A percentile compares a stretch with the other conserved stretches of the same genome.
phyloP scores from a whole-genome alignment of 1,140 invertebrate species.

The Drosophila ironensis region DNA sequence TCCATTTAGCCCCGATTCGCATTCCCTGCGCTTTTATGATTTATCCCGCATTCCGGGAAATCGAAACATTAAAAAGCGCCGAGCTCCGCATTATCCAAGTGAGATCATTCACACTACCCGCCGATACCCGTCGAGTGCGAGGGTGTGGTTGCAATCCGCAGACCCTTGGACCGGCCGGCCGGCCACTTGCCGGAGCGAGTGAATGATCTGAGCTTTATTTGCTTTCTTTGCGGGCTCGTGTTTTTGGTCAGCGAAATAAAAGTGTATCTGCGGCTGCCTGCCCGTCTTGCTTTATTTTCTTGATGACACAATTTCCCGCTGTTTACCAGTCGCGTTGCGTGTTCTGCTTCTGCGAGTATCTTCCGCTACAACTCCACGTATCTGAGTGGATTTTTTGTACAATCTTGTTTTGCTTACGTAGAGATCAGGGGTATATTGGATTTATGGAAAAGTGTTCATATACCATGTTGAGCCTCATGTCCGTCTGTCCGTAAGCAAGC shows the following conservation, averaged over 20 bases:
- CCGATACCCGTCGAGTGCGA: neutral
- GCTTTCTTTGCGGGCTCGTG: conserved; percentile 52
- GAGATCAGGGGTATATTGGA: too few species aligned
- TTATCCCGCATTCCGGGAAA: conserved; percentile 61
- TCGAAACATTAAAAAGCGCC: conserved; percentile 22
- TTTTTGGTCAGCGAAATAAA: conserved; percentile 67
- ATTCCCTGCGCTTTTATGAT: conserved; percentile 57
- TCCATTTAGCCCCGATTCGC: conserved; percentile 13
- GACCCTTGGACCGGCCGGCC: neutral
- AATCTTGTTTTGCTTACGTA: conserved; percentile 19
- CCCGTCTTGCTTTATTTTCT: conserved; percentile 58
- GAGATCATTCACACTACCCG: conserved; percentile 45
- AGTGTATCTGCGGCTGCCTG: conserved; percentile 24
- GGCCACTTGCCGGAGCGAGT: conserved; percentile 23
- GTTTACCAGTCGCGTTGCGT: conserved; percentile 57
- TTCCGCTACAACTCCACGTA: conserved; percentile 47
- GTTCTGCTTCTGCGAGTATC: conserved; percentile 53
- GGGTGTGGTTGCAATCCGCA: conserved; percentile 15
- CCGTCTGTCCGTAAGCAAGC: too few species aligned
- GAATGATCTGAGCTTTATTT: conserved; percentile 53
- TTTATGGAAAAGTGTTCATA: too few species aligned
- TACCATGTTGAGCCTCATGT: too few species aligned
- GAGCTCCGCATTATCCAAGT: conserved; percentile 12
- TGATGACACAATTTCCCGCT: conserved; percentile 76
- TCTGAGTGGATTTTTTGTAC: conserved; percentile 8